Evolutionary conservation across 2,888 invertebrate species (phyloP).

Genomic region (Patella caerulea): DNA sequence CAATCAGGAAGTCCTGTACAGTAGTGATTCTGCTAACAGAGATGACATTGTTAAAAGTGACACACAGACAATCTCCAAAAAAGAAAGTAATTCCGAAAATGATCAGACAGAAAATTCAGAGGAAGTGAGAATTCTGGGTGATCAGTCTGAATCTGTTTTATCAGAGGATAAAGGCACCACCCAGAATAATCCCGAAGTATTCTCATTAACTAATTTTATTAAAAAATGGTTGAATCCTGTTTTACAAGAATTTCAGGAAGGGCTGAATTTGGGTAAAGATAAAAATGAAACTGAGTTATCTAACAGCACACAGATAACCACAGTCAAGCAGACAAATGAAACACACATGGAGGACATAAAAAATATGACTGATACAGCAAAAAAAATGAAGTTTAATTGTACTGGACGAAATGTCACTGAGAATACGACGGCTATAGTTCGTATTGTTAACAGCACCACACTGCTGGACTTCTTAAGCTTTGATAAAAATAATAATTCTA

Average conservation of each 20-base stretch:
- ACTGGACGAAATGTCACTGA: constrained; percentile 56
- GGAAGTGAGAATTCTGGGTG: too few relatives aligned
- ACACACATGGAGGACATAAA: constrained; percentile 24
- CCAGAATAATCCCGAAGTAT: constrained; percentile 21
- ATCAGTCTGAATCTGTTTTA: too few relatives aligned
- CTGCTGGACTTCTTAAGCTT: constrained; percentile 78
- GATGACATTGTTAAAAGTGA: too few relatives aligned
- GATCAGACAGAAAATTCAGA: too few relatives aligned
- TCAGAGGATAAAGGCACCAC: too few relatives aligned
- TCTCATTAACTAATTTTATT: constrained; percentile 41
- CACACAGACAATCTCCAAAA: too few relatives aligned
- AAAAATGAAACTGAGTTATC: not conserved
- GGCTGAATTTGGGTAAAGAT: constrained; percentile 21
- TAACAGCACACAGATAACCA: not conserved
- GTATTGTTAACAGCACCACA: constrained; percentile 82
- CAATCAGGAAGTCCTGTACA: too few relatives aligned
- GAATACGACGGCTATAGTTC: constrained; percentile 51
- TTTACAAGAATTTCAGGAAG: constrained; percentile 52
- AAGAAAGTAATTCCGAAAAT: too few relatives aligned
- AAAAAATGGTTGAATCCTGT: constrained; percentile 51
- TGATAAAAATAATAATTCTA: constrained; percentile 75
- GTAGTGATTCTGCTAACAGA: too few relatives aligned
- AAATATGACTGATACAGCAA: constrained; percentile 48
- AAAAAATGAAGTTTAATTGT: constrained; percentile 62
- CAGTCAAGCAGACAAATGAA: not conserved